phyloP scores from a whole-genome alignment of 1,140 invertebrate species.

The Epicauta chinensis region DNA sequence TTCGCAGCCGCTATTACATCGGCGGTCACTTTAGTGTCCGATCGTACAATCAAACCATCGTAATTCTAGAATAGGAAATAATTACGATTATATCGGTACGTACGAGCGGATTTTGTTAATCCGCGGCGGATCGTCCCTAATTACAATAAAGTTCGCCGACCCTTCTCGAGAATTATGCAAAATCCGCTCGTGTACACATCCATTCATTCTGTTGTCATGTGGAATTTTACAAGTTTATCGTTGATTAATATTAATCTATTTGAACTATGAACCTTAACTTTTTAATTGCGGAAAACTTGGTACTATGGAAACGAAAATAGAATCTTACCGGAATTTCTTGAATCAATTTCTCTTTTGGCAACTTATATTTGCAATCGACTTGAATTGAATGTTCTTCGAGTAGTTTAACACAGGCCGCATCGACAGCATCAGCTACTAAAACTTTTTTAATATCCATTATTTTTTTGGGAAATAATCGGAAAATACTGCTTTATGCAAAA shows the following conservation, averaged over 20 bases:
- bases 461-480: no score
- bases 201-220: not conserved
- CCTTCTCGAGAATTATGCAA: no score
- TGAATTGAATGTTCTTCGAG: slow-evolving; percentile 70
- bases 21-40: slow-evolving; percentile 92
- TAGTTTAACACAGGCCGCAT: slow-evolving; percentile 74
- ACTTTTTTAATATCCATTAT: slow-evolving; percentile 60
- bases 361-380: slow-evolving; percentile 75
- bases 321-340: slow-evolving; percentile 75
- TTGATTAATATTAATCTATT: not conserved
- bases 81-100: no score
- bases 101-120: no score
- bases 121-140: no score
- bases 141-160: no score
- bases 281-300: no score
- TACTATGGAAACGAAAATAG: no score
- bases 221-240: not conserved
- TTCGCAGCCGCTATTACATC: slow-evolving; percentile 76
- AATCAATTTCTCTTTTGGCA: slow-evolving; percentile 76
- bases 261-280: no score
- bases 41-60: slow-evolving; percentile 90
- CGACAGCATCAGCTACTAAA: slow-evolving; percentile 88
- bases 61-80: slow-evolving; percentile 58
- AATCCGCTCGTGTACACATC: no score
- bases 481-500: not conserved